Conservation (phyloP, 2,888 invertebrate genomes). For the Melieria picta region DNA sequence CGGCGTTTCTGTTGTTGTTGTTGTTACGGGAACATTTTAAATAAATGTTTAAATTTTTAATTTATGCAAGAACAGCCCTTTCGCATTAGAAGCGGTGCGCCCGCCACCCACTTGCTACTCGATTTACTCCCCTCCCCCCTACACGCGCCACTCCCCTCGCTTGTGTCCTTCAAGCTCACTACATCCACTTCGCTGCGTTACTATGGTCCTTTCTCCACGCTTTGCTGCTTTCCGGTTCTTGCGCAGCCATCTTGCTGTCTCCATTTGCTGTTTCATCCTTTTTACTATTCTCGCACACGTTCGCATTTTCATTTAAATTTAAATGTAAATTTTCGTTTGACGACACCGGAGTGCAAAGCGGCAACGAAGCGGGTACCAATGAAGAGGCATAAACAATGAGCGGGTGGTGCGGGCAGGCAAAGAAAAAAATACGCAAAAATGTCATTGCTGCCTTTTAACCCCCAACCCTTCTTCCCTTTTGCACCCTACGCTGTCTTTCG, state of each 20-base stretch:
- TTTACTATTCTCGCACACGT: background rate
- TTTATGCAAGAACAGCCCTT: constrained; percentile 49
- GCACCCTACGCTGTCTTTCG: background rate
- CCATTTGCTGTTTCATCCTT: background rate
- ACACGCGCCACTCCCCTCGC: background rate
- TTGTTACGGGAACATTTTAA: background rate
- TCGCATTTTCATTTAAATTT: constrained; percentile 6
- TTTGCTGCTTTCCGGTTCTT: background rate
- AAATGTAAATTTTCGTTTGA: constrained; percentile 9
- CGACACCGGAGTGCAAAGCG: background rate
- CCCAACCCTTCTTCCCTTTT: background rate
- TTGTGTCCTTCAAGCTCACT: constrained; percentile 1
- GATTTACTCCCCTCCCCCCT: background rate
- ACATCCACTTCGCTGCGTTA: background rate
- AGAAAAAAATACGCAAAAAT: background rate
- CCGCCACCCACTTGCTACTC: background rate
- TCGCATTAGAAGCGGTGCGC: constrained; percentile 8
- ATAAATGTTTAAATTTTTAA: constrained; percentile 52
- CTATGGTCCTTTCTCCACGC: constrained; percentile 1
- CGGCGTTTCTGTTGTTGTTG: no score
- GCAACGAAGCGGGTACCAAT: background rate
- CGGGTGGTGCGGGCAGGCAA: background rate
- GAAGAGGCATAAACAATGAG: background rate
- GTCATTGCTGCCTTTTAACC: background rate
- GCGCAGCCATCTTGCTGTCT: background rate